phyloP scores from a whole-genome alignment of 2,113 vertebrate species.

The Alces alces region DNA sequence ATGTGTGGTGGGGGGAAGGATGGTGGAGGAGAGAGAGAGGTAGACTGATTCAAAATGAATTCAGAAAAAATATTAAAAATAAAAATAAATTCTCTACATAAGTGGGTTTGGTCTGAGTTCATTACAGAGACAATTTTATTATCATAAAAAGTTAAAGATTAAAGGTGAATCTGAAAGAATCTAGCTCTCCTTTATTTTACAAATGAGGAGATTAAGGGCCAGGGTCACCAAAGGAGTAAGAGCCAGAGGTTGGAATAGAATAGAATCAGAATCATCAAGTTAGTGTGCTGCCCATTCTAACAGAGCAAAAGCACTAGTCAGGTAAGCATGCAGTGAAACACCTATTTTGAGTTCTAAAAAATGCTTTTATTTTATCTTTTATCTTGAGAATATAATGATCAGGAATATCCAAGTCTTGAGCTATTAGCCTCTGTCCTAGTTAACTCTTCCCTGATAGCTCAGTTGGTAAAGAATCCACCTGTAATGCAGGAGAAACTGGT shows the following conservation, averaged over 20 bases:
- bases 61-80: neutral
- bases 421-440: neutral
- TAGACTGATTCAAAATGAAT: neutral
- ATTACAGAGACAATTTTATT: neutral
- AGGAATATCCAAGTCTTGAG: neutral
- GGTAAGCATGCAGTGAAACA: neutral
- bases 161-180: neutral
- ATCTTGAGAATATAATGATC: neutral
- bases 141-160: neutral
- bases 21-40: too few species aligned
- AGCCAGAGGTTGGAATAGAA: neutral
- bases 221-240: neutral
- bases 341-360: neutral
- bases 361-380: conserved; percentile 28
- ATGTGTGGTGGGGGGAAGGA: neutral
- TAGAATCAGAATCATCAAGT: neutral
- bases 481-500: neutral
- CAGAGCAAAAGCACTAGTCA: neutral
- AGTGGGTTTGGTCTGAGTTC: neutral
- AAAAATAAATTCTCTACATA: neutral
- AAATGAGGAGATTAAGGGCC: neutral
- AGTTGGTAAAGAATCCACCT: neutral
- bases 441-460: neutral
- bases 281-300: neutral
- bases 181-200: neutral